Conservation (phyloP, 2,797 vertebrate species). For the Halcyon chelicuti region DNA sequence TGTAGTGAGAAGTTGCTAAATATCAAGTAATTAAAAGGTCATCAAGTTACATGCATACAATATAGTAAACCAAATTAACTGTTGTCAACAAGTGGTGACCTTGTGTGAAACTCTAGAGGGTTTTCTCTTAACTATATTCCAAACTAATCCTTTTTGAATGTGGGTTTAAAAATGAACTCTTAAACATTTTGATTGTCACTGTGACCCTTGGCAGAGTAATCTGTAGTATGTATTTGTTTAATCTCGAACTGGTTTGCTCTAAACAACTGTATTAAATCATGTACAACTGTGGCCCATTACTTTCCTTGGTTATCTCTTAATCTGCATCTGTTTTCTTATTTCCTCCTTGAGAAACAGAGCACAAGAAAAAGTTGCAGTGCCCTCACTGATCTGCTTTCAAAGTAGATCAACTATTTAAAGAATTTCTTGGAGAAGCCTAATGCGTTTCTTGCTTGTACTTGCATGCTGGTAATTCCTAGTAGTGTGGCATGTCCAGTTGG, state of each 20-base stretch:
- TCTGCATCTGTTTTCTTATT: not conserved
- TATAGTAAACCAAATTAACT: not conserved
- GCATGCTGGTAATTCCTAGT: not conserved
- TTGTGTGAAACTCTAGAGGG: not conserved
- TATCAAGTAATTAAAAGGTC: not conserved
- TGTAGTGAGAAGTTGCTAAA: not conserved
- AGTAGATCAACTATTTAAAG: not conserved
- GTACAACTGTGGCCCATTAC: accelerated
- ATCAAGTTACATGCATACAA: not conserved
- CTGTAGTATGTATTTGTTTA: not conserved
- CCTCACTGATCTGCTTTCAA: not conserved
- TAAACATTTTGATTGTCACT: not conserved
- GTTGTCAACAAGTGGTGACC: not conserved
- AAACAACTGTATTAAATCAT: not conserved
- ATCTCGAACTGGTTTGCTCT: not conserved
- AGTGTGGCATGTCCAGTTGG: accelerated
- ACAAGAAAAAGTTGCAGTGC: not conserved
- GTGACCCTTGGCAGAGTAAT: not conserved
- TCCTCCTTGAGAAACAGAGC: not conserved
- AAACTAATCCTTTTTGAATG: constrained; percentile 13
- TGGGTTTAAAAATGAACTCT: not conserved
- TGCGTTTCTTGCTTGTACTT: not conserved
- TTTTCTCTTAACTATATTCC: constrained; percentile 8
- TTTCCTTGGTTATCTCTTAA: not conserved
- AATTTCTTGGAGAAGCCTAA: not conserved